Conservation (phyloP, 2,113 vertebrate genomes). For the Gorsachius goisagi region DNA sequence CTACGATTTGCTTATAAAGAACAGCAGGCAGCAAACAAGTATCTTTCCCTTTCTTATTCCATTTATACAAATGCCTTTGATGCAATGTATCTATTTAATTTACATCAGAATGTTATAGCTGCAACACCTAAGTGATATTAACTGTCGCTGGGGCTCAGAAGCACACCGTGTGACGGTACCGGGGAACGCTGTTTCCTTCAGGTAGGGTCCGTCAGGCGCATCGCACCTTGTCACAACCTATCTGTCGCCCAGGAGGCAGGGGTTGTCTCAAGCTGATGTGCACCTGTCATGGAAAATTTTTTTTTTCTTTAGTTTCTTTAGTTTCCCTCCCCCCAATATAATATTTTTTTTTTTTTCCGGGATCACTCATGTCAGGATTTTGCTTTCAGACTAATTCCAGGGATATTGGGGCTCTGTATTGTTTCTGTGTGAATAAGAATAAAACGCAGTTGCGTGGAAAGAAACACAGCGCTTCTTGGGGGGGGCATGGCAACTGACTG, state of each 20-base stretch:
- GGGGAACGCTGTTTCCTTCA: not conserved
- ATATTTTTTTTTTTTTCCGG: not conserved
- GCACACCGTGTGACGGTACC: not conserved
- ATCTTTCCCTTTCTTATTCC: slow-evolving; percentile 63
- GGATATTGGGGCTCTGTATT: not conserved
- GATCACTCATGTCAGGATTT: not conserved
- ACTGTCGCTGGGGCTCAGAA: not conserved
- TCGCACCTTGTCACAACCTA: slow-evolving; percentile 26
- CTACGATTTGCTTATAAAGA: slow-evolving; percentile 74
- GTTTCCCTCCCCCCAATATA: not conserved
- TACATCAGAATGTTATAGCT: slow-evolving; percentile 58
- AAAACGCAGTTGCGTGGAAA: slow-evolving; percentile 47
- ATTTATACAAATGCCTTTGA: slow-evolving; percentile 66
- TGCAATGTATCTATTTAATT: slow-evolving; percentile 62
- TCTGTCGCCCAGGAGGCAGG: slow-evolving; percentile 37
- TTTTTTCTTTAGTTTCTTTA: not conserved
- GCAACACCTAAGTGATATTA: slow-evolving; percentile 39
- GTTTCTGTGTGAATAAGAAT: slow-evolving; percentile 4
- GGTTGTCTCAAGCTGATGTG: slow-evolving; percentile 49
- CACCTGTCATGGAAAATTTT: not conserved
- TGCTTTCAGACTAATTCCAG: slow-evolving; percentile 9
- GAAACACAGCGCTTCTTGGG: slow-evolving; percentile 13
- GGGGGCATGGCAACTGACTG: slow-evolving; percentile 10
- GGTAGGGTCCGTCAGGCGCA: slow-evolving; percentile 1
- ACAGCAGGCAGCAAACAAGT: slow-evolving; percentile 73